phyloP scores from a whole-genome alignment of 2,888 invertebrate species.

The Cheilosia vulpina region DNA sequence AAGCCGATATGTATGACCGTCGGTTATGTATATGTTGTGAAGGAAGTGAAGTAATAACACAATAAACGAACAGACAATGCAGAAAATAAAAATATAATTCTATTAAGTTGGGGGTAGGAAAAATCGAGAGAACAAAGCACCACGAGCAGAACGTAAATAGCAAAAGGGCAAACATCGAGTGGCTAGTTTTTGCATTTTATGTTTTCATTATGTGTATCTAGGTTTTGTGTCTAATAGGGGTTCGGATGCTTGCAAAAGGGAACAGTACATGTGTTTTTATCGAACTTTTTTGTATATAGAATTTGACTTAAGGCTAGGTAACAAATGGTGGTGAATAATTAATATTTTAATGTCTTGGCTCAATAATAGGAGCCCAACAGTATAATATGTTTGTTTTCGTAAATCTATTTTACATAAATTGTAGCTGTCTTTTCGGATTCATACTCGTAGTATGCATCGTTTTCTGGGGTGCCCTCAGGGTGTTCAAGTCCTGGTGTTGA shows the following conservation, averaged over 20 bases:
- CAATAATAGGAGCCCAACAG: too few species aligned
- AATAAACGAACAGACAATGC: slow-evolving; percentile 23
- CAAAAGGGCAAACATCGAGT: slow-evolving; percentile 10
- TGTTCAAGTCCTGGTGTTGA: too few species aligned
- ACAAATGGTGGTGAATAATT: too few species aligned
- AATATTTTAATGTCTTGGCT: too few species aligned
- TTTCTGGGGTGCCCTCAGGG: too few species aligned
- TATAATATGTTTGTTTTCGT: too few species aligned
- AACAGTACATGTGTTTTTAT: too few species aligned
- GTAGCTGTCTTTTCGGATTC: too few species aligned
- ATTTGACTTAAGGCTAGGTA: too few species aligned
- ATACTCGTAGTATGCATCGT: too few species aligned
- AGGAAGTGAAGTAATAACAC: slow-evolving; percentile 48
- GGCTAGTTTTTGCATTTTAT: slow-evolving; percentile 1
- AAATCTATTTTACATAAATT: too few species aligned
- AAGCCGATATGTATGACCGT: slow-evolving; percentile 20
- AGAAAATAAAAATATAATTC: slow-evolving; percentile 59
- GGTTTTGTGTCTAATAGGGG: slow-evolving; percentile 29
- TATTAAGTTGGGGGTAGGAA: slow-evolving; percentile 58
- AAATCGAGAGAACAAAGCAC: slow-evolving; percentile 1
- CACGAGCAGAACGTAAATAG: slow-evolving; percentile 4
- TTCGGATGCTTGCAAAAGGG: background rate
- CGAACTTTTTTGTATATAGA: too few species aligned
- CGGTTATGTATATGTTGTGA: slow-evolving; percentile 4
- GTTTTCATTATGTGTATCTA: slow-evolving; percentile 6